Evolutionary conservation across 2,113 vertebrate genomes (phyloP).

Genomic region (Alaudala cheleensis): DNA sequence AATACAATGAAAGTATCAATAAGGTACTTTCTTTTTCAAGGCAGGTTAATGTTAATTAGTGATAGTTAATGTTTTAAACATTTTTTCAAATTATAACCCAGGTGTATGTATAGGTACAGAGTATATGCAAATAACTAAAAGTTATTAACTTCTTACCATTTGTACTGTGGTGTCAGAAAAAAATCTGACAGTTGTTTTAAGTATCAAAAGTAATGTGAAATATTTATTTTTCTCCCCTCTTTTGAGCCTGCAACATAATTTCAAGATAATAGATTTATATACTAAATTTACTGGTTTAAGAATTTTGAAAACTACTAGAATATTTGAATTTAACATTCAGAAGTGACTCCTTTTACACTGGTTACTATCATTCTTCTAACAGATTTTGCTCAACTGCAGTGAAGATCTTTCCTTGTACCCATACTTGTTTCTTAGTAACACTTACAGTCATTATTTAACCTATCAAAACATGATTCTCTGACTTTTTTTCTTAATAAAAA

Average conservation of each 20-base stretch:
- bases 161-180: background rate
- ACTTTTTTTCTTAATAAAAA: background rate
- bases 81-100: background rate
- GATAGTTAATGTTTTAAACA: background rate
- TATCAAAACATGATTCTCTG: background rate
- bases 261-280: background rate
- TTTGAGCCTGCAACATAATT: background rate
- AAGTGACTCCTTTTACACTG: background rate
- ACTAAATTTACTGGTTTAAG: background rate
- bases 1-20: background rate
- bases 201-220: background rate
- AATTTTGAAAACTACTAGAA: background rate
- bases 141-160: background rate
- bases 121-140: background rate
- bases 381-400: background rate
- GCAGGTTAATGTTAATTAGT: background rate
- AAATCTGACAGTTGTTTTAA: background rate
- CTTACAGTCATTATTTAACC: background rate
- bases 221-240: background rate
- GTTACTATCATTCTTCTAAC: background rate
- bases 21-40: background rate
- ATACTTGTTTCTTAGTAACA: background rate
- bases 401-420: background rate
- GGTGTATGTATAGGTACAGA: background rate
- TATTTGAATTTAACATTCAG: background rate